Evolutionary conservation across 2,113 vertebrate species (phyloP), one percentile per base, ranked within the genome.

Genomic region (Apteryx mantelli): DNA sequence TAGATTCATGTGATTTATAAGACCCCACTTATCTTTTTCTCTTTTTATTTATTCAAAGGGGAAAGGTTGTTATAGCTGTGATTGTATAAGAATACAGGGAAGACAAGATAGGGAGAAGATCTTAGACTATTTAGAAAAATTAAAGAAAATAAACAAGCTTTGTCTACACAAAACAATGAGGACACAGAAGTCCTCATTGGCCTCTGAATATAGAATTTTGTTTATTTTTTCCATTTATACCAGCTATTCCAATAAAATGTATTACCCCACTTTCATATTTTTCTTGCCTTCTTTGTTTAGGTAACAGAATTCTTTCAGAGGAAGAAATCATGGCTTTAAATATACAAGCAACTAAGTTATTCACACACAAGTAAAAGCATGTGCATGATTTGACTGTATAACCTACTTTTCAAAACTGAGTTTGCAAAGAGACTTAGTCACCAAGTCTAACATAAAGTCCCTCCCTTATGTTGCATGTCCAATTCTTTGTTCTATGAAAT

Each of bases 401-500:
- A 34, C 18, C 20, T 66, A 11, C 61, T 89, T 19, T 34, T 56
- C 71, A 30, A 77, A 58, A n/a, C 5, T 32, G 36, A 73, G 18
- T 34, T 61, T 61, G 26, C 44, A 53, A 79, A 46, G 34, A 86
- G 36, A 18, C 9, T 58, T 36, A 48, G 34, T 30, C 48, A 66
- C 66, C 53, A 53, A 42, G 83, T 4, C 5, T 61, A 74, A 81
- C 34, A 66, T 42, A 10, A 94, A 90, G 48, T 58, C 56, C 68
- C 87, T 83, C 56, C 34, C 55, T 81, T 75, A 94, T 82, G 75
- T 81, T 77, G 81, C 84, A 58, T 36, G 65, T 64, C 34, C 58
- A 38, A 42, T 82, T 83, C 84, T 85, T 95, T 93, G 55, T 66
- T 86, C 83, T 88, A 94, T 40, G 86, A 94, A 96, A 91, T 60